Evolutionary conservation across 35 echinoderm and acorn worm species (phyloP).

Genomic region (Ophiothrix spiculata): DNA sequence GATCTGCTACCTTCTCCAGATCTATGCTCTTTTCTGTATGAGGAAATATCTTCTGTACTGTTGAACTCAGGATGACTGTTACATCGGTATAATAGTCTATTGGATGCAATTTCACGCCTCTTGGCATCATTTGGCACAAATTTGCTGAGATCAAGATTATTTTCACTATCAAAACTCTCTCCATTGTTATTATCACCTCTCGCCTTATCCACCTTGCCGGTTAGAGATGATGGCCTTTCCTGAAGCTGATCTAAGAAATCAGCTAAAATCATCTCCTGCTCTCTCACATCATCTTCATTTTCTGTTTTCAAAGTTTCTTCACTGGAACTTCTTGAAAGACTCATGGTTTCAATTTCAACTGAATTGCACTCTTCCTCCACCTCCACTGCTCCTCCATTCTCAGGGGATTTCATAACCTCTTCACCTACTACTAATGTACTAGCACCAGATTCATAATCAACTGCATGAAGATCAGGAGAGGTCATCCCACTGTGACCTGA

Average conservation of each 20-base stretch:
- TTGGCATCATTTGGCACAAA: background rate
- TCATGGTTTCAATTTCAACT: constrained; percentile 54
- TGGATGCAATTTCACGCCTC: background rate
- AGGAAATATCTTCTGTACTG: background rate
- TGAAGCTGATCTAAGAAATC: constrained; percentile 83
- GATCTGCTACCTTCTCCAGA: constrained; percentile 38
- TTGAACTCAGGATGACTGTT: constrained; percentile 1
- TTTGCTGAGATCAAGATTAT: constrained; percentile 1
- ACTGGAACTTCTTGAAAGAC: constrained; percentile 66
- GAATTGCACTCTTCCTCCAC: constrained; percentile 41
- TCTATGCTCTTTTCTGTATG: constrained; percentile 25
- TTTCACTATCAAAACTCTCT: constrained; percentile 22
- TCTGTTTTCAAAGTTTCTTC: constrained; percentile 67
- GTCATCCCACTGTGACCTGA: constrained; percentile 57
- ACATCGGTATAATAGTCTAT: background rate
- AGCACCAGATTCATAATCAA: constrained; percentile 53
- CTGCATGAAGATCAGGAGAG: constrained; percentile 37
- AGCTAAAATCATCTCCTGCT: constrained; percentile 59
- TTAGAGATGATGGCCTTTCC: constrained; percentile 31
- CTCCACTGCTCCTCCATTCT: constrained; percentile 48
- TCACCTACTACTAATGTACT: constrained; percentile 40
- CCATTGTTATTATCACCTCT: constrained; percentile 25
- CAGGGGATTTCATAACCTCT: background rate
- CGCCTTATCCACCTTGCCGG: constrained; percentile 12
- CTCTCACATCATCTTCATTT: constrained; percentile 61